Evolutionary conservation across 2,797 vertebrate genomes (phyloP).

Genomic region (Yasuhikotakia modesta): DNA sequence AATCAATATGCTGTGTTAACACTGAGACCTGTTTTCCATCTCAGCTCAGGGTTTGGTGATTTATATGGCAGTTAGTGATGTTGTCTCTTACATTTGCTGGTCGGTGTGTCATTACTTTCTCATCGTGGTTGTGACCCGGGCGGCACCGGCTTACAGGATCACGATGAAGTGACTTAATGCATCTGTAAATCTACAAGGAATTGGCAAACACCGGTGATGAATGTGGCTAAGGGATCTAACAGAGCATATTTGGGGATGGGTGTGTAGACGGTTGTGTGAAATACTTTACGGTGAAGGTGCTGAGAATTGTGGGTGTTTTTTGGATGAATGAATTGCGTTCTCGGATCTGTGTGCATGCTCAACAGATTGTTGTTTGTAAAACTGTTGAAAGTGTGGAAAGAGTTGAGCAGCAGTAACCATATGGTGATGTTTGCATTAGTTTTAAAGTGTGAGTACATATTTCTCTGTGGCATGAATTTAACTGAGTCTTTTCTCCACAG

Average conservation of each 20-base stretch:
- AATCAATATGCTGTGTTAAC: slow-evolving; percentile 62
- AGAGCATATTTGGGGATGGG: slow-evolving; percentile 16
- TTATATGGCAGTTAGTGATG: slow-evolving; percentile 60
- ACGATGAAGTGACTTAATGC: slow-evolving; percentile 42
- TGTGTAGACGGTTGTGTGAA: slow-evolving; percentile 28
- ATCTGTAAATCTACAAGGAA: slow-evolving; percentile 53
- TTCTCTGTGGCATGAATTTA: slow-evolving; percentile 18
- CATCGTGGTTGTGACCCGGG: slow-evolving; percentile 47
- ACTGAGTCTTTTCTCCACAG: slow-evolving; percentile 68
- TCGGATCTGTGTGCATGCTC: slow-evolving; percentile 20
- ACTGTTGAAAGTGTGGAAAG: slow-evolving; percentile 16
- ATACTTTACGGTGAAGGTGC: slow-evolving; percentile 27
- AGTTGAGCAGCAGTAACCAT: slow-evolving; percentile 16
- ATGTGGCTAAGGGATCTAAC: slow-evolving; percentile 48
- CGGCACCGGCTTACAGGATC: slow-evolving; percentile 54
- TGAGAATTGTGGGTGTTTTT: slow-evolving; percentile 5
- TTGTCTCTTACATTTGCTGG: slow-evolving; percentile 48
- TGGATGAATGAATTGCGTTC: slow-evolving; percentile 32
- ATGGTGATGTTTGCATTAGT: slow-evolving; percentile 25
- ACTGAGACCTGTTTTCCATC: slow-evolving; percentile 53
- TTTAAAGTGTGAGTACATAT: slow-evolving; percentile 34
- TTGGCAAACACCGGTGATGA: slow-evolving; percentile 50
- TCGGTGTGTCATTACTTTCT: slow-evolving; percentile 62
- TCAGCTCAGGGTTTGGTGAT: slow-evolving; percentile 59
- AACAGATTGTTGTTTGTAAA: slow-evolving; percentile 20